Base-by-base conservation (phyloP, 2,113 vertebrate species). In the Protobothrops flavoviridis region DNA sequence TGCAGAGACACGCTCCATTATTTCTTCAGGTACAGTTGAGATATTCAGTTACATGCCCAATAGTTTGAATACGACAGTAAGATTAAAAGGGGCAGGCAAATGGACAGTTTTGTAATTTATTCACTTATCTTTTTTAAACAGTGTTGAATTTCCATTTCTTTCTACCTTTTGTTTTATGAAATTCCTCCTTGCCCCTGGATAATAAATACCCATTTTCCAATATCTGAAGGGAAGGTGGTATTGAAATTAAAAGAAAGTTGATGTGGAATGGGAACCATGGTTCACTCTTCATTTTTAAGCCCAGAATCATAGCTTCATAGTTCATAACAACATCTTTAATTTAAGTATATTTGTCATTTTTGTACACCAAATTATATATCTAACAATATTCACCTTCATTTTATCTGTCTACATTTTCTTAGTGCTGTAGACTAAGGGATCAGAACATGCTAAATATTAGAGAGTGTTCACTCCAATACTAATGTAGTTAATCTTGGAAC, bases 1-100 rank as follows among this genome's bases (percentile, higher is more conserved):
- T 99, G 99, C 99, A 98, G 98, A 99, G 99, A 98, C 98, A 99
- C 98, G 99, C 98, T 99, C 98, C 99, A 99, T 99, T 99, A 99
- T 99, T 99, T 98, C 98, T 98, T 98, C 99, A 99, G 99, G 99
- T 99, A 99, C 98, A 99, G 98, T 98, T 98, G 98, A 99, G 98
- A 99, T 98, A 98, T 98, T 99, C 98, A 98, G 98, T 98, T 98
- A 98, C 98, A 98, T 98, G 98, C 98, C 98, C 98, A 98, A 98
- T 98, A 98, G 98, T 98, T 98, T 98, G 98, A 98, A 98, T 98
- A 98, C 97, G 96, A 97, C 98, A 98, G 98, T 98, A 97, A 98
- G 98, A 99, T 98, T 98, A 98, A 98, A 98, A 98, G 95, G 97
- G 98, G 98, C 97, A 98, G 97, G 98, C 96, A 98, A 98, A 98